Percentiles rank a stretch among this genome's conserved stretches.
Evolutionary conservation across 2,888 invertebrate genomes (phyloP).

Genomic region (Anodontia alba): DNA sequence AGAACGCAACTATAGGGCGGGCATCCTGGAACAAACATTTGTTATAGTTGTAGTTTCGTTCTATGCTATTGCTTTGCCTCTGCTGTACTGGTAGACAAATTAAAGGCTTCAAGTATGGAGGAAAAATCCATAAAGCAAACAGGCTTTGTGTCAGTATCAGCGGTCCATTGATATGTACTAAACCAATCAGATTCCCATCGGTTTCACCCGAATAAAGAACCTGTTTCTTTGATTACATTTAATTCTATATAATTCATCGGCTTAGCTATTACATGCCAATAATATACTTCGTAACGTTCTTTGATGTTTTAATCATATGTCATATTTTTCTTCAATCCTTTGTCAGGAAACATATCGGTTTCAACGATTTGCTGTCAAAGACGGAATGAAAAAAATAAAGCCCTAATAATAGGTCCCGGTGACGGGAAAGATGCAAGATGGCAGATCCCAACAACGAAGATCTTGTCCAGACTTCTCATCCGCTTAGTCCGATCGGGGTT

Average conservation of each 20-base stretch:
- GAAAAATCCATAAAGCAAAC: background rate
- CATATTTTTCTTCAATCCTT: slow-evolving; percentile 29
- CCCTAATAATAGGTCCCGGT: background rate
- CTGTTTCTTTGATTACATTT: slow-evolving; percentile 29
- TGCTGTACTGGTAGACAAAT: too few relatives aligned
- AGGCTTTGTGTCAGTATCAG: background rate
- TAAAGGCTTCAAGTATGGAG: too few relatives aligned
- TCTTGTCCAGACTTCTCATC: too few relatives aligned
- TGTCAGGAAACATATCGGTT: slow-evolving; percentile 23
- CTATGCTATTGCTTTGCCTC: too few relatives aligned
- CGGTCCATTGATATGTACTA: background rate
- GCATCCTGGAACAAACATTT: too few relatives aligned
- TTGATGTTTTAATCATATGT: slow-evolving; percentile 45
- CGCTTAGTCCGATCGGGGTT: too few relatives aligned
- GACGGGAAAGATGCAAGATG: too few relatives aligned
- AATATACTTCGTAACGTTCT: slow-evolving; percentile 18
- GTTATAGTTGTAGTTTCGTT: too few relatives aligned
- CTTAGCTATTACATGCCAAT: slow-evolving; percentile 19
- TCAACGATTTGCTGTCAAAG: slow-evolving; percentile 33
- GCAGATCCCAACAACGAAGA: too few relatives aligned
- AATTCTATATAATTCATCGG: slow-evolving; percentile 37
- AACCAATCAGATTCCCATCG: background rate
- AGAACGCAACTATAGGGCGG: too few relatives aligned
- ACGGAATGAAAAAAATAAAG: background rate
- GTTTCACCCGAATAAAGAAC: background rate